Base-by-base conservation (phyloP, 2,888 invertebrate species). In the Cecidostiba fungosa region DNA sequence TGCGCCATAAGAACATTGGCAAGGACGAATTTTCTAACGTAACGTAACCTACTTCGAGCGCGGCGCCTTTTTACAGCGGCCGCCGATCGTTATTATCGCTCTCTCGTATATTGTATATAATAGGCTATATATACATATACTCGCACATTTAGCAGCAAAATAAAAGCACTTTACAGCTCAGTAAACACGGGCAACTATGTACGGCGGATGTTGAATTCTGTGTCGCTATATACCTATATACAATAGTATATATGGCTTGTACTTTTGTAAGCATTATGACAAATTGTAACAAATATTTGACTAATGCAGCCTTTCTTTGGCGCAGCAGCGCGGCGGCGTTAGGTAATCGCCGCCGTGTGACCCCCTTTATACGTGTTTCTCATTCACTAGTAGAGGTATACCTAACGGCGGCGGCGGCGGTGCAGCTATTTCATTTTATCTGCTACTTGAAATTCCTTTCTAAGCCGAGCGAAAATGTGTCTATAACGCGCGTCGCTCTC, bases 11-110 rank as follows among this genome's bases (percentile, higher is more conserved):
- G 81, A 82, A 47, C 81, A 66, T 62, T 82, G 54, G 62, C 84
- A 84, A 84, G 84, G 84, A 84, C 84, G 84, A 84, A 79, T 84
- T 79, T 79, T 80, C 84, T 80, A 79, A 76, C 84, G 83, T 76
- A 76, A 69, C 69, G 36, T 70, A 77, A 82, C 82, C 77, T 77
- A 77, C 82, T 76, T 74, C 16, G 43, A 26, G 29, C 26, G 23
- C 54, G 26, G 43, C 19, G 23, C 62, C 29, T 59, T 72, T 59
- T 73, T 78, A 70, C 29, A 54, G 54, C 59, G 19, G 59, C 59
- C 23, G 2, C 23, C 54, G 54, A 59, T 66, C 66, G 29, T 66
- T 66, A 14, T n/a, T 43, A 19, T 47, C 19, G 16, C 43, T 26
- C 62, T 62, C 16, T 1, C 16, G 16, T 16, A 6, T 4, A 16